phyloP scores from a whole-genome alignment of 1,140 invertebrate species.

The Eumaeus atala region DNA sequence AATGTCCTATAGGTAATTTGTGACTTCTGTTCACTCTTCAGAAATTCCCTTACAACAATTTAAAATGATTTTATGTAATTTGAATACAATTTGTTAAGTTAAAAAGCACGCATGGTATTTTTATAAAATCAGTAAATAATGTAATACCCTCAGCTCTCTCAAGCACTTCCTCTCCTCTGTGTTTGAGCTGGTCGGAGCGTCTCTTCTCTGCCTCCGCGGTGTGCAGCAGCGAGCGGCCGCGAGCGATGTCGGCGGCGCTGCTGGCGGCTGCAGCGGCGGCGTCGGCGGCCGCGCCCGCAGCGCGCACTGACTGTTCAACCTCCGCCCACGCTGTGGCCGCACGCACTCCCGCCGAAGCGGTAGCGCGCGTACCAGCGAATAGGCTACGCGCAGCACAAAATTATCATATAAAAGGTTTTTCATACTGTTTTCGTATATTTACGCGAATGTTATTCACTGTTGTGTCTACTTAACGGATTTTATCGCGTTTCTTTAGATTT shows the following conservation, averaged over 20 bases:
- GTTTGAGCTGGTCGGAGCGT: constrained; percentile 34
- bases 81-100: too few species aligned
- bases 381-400: constrained; percentile 64
- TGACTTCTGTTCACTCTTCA: too few species aligned
- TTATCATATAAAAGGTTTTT: neutral
- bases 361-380: constrained; percentile 80
- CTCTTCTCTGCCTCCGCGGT: constrained; percentile 31
- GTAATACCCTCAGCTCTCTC: constrained; percentile 59
- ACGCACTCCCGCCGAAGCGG: constrained; percentile 81
- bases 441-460: too few species aligned
- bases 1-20: too few species aligned
- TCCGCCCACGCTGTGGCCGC: constrained; percentile 89
- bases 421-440: too few species aligned
- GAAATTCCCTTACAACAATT: too few species aligned
- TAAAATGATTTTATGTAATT: too few species aligned
- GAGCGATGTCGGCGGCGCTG: constrained; percentile 46
- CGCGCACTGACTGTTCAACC: constrained; percentile 81
- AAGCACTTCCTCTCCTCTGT: constrained; percentile 55
- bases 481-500: too few species aligned
- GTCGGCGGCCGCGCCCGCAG: constrained; percentile 78
- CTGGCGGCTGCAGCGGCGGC: constrained; percentile 79
- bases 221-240: constrained; percentile 36
- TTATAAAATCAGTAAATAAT: too few species aligned
- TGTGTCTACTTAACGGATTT: too few species aligned
- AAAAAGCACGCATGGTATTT: too few species aligned